Base-by-base conservation (phyloP, 2,888 invertebrate species). In the Endomychus coccineus region DNA sequence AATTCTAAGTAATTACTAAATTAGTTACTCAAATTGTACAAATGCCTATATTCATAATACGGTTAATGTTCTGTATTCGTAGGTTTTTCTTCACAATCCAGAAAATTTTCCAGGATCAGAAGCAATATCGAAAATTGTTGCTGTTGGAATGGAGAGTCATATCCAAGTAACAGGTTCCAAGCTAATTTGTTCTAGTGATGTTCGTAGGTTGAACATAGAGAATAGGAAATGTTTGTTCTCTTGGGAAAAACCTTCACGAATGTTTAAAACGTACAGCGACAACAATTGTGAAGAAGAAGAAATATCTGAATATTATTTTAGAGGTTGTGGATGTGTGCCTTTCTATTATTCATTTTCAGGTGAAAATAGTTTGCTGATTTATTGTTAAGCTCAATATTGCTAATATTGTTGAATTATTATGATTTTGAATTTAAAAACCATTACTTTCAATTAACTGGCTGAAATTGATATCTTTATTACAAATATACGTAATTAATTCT, bases 251-350 rank as follows among this genome's bases (percentile, higher is more conserved):
- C 4, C 28, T 29, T 36, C 64, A 12, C 34, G 49, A 16, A 57
- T 51, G 35, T 57, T 46, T 56, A 31, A 37, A 7, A 36, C 3
- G 4, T 49, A 45, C 34, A 46, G 31, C 9, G 64, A 51, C 36
- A 46, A 52, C 1, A 65, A 62, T 34, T 66, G 66, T 43, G 44
- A 55, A 14, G 45, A 47, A 2, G 55, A 58, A 34, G 61, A 60
- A 34, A 47, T 47, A 27, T 47, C 56, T 6, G 21, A 38, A 9
- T 38, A 46, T 15, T 45, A 49, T 25, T 34, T 46, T 13, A 4
- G 42, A 2, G 6, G 30, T 3, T 66, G 66, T 40, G 52, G 50
- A 16, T 66, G 66, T 42, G 42, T 61, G 1, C 62, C 61, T 3
- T 57, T 49, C 42, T 59, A 49, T 40, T 64, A 46, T 39, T 32